These are phyloP conservation scores for Gavia stellata DNA, from an alignment of 2,113 vertebrate genomes.

Conservation along the genomic window DNA sequence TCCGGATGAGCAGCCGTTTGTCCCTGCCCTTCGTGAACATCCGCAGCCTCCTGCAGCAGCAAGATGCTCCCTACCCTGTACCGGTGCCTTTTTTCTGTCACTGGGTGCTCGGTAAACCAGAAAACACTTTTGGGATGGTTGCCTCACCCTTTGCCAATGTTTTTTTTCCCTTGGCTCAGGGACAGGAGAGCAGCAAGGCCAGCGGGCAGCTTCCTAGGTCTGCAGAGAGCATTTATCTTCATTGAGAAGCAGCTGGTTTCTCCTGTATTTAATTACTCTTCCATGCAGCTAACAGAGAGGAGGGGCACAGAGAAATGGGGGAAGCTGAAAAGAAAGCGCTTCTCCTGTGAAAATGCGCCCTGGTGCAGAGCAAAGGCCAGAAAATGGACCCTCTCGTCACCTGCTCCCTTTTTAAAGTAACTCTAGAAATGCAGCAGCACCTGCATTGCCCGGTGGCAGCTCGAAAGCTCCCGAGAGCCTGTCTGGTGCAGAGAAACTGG, in stretches of 20 bases:
- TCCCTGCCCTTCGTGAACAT: neutral
- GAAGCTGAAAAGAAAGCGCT: neutral
- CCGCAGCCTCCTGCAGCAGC: neutral
- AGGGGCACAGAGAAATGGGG: neutral
- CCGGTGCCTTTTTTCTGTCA: neutral
- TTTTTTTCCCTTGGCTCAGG: neutral
- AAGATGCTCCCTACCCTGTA: neutral
- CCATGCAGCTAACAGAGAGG: neutral
- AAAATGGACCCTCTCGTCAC: accelerated
- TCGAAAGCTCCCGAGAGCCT: accelerated
- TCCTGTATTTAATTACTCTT: neutral
- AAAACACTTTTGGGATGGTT: neutral
- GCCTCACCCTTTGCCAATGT: neutral
- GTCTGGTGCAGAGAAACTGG: neutral
- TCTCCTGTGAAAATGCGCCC: neutral
- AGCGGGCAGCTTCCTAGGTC: neutral
- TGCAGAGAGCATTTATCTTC: neutral
- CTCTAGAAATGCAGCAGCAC: neutral
- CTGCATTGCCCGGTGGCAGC: accelerated
- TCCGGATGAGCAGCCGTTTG: neutral
- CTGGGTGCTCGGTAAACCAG: neutral
- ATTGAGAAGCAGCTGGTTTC: neutral
- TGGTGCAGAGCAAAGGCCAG: neutral
- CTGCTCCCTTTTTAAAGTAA: neutral
- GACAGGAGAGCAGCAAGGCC: neutral